A percentile compares a stretch with the other conserved stretches of the same genome.
Conservation (phyloP, 2,113 vertebrate genomes). For the Pandion haliaetus region DNA sequence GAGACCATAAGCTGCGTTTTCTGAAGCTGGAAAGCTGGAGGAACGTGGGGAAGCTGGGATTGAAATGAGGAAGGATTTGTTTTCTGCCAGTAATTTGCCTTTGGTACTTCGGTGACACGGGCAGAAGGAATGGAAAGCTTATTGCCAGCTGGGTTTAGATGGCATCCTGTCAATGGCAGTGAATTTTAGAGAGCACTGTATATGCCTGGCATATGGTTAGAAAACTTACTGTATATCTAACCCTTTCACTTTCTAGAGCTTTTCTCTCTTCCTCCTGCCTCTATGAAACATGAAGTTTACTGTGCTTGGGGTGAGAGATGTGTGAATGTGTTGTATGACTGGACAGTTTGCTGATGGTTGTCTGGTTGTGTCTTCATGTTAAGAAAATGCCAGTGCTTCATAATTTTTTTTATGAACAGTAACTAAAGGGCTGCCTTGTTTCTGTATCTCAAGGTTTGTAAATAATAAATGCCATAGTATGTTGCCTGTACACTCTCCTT, state of each 20-base stretch:
- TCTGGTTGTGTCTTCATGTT: neutral
- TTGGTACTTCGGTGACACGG: neutral
- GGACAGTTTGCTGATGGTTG: neutral
- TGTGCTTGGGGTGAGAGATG: neutral
- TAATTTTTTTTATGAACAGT: conserved; percentile 72
- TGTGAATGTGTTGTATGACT: neutral
- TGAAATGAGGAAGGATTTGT: neutral
- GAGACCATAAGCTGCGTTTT: conserved; percentile 20
- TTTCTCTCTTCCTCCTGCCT: conserved; percentile 46
- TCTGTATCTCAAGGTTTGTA: conserved; percentile 77
- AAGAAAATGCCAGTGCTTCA: conserved; percentile 72
- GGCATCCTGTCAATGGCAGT: neutral
- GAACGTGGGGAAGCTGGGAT: neutral
- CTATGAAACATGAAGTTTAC: conserved; percentile 8
- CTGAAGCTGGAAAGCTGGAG: neutral
- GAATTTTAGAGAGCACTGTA: neutral
- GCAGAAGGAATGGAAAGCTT: neutral
- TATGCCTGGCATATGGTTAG: neutral
- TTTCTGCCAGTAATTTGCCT: neutral
- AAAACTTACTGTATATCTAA: neutral
- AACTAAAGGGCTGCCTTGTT: conserved; percentile 92
- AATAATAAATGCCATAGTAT: conserved; percentile 79
- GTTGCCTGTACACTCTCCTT: conserved; percentile 78
- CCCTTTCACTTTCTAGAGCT: neutral
- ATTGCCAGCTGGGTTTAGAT: neutral